Base-by-base conservation (phyloP, 1,140 invertebrate genomes). In the Mycetomoellerius zeteki region DNA sequence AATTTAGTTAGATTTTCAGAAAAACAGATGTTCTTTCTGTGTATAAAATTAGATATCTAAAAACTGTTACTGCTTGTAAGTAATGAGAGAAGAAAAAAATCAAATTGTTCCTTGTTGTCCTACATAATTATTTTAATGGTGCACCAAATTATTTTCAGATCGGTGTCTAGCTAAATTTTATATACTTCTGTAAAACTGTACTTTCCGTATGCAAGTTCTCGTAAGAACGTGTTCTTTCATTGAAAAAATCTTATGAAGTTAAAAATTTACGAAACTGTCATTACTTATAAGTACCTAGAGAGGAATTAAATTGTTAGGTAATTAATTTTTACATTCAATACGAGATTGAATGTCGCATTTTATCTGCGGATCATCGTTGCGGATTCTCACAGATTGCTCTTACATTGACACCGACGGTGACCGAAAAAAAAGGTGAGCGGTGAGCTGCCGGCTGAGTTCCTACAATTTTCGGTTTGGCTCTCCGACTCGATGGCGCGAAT, bases 381-480 rank as follows among this genome's bases (percentile, higher is more conserved):
- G 58, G 5, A 50, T 65, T 50, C 37, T 65, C 19, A 2, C 37
- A 14, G 24, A 19, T 12, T n/a, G 43, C 37, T 27, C 50, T 81
- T 54, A 27, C 69, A 30, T 24, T 12, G 14, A 43, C 14, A n/a
- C 62, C 21, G 19, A 24, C 2, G n/a, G 8, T 16, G 16, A 7
- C 12, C 8, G 54, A n/a, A 14, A 37, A 50, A 52, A 47, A 21
- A 58, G 84, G 73, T 58, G 65, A 84, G 27, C 24, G 21, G 10
- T 21, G 69, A 43, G 8, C 33, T 27, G 14, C 27, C 30, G 30
- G 19, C 58, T 54, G 62, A 62, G 81, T 69, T 56, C 62, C 62
- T 76, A 33, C 80, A 90, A 90, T 90, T 88, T 90, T 90, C 89
- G 24, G 56, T 56, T 71, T 30, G 54, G 60, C 56, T 27, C 47